Conservation (phyloP, 2,113 vertebrate genomes). For the Pagrus major region DNA sequence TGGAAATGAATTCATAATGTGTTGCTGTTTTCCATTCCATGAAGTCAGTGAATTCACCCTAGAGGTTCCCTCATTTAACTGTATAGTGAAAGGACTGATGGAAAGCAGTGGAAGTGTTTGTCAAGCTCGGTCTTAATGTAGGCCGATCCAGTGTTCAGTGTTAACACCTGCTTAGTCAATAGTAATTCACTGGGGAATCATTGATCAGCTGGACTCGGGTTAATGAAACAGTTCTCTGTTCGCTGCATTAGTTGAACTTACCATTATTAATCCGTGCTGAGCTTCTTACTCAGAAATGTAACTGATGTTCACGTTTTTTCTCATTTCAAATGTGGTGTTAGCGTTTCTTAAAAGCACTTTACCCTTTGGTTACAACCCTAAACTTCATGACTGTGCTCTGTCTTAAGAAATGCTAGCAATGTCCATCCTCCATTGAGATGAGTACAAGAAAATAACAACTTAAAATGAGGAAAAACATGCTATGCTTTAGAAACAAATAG, state of each 20-base stretch:
- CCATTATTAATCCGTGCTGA: not conserved
- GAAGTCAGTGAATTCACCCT: not conserved
- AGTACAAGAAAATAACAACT: no score
- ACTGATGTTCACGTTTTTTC: rapidly evolving
- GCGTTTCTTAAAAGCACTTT: not conserved
- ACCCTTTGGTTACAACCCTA: no score
- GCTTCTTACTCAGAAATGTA: not conserved
- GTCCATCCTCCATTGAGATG: no score
- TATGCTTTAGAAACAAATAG: no score
- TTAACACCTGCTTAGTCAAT: not conserved
- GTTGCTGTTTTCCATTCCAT: not conserved
- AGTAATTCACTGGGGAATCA: conserved; percentile 8
- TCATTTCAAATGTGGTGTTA: not conserved
- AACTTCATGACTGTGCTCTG: no score
- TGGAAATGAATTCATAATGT: conserved; percentile 44
- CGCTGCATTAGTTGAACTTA: not conserved
- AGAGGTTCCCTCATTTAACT: not conserved
- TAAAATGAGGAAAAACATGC: no score
- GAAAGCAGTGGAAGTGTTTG: not conserved
- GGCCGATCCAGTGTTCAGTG: not conserved
- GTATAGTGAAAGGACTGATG: not conserved
- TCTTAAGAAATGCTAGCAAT: no score
- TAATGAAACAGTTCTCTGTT: conserved; percentile 19
- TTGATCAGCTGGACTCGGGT: not conserved
- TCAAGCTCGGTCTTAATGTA: not conserved